A percentile compares a stretch with the other conserved stretches of the same genome.
Conservation (phyloP, 2,797 vertebrate species). For the Vultur gryphus region DNA sequence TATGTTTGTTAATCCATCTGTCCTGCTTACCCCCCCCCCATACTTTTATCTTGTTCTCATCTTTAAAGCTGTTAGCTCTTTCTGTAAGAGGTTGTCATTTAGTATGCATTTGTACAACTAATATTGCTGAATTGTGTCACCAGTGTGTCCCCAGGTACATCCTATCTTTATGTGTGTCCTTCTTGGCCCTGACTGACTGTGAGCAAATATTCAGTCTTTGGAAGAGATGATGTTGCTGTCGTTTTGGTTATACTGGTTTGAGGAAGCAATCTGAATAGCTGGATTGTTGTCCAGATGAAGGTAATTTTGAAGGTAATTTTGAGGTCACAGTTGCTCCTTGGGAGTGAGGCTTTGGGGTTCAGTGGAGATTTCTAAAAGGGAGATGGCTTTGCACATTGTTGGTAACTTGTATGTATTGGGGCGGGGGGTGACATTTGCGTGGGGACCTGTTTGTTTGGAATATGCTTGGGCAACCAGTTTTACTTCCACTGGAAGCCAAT, state of each 20-base stretch:
- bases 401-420: too few species aligned
- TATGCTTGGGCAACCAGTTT: background rate
- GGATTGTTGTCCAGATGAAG: background rate
- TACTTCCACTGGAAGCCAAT: background rate
- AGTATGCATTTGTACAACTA: background rate
- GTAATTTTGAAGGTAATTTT: background rate
- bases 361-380: background rate
- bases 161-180: background rate
- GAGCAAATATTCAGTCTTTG: background rate
- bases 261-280: background rate
- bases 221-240: background rate
- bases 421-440: background rate
- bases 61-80: conserved; percentile 5
- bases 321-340: background rate
- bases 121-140: background rate
- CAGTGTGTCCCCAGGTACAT: background rate
- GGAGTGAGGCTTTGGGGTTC: background rate
- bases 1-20: conserved; percentile 56
- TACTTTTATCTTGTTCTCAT: background rate
- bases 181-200: background rate
- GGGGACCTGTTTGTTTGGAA: background rate
- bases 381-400: background rate
- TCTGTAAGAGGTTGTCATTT: background rate
- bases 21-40: background rate
- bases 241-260: background rate